Conservation (phyloP, 2,888 invertebrate species). For the Auanema sp. region DNA sequence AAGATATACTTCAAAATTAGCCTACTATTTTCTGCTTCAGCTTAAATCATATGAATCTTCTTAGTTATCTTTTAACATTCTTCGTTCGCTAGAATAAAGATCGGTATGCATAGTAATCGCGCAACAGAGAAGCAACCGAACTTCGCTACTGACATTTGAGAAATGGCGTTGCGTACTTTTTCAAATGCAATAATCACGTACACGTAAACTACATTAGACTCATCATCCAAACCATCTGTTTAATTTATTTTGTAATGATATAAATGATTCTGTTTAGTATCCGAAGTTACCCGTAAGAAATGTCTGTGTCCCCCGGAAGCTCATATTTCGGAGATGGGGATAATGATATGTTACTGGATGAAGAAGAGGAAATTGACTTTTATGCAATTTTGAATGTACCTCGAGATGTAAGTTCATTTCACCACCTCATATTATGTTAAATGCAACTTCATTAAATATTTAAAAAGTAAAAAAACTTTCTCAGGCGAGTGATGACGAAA, state of each 20-base stretch:
- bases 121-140: no score
- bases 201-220: no score
- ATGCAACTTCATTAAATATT: constrained; percentile 4
- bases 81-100: no score
- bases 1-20: no score
- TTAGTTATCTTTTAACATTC: no score
- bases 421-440: not conserved
- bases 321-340: constrained; percentile 46
- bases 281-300: constrained; percentile 15
- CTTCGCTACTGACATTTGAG: no score
- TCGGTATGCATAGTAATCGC: no score
- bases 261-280: not conserved
- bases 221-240: no score
- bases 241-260: not conserved
- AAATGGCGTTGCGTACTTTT: no score
- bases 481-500: constrained; percentile 88
- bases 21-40: no score
- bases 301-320: constrained; percentile 46
- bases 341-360: constrained; percentile 41
- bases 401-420: constrained; percentile 44
- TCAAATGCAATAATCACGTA: no score
- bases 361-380: constrained; percentile 59
- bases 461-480: constrained; percentile 34
- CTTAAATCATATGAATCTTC: no score
- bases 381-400: constrained; percentile 61